Evolutionary conservation across 2,797 vertebrate species (phyloP).

Genomic region (Calcarius lapponicus): DNA sequence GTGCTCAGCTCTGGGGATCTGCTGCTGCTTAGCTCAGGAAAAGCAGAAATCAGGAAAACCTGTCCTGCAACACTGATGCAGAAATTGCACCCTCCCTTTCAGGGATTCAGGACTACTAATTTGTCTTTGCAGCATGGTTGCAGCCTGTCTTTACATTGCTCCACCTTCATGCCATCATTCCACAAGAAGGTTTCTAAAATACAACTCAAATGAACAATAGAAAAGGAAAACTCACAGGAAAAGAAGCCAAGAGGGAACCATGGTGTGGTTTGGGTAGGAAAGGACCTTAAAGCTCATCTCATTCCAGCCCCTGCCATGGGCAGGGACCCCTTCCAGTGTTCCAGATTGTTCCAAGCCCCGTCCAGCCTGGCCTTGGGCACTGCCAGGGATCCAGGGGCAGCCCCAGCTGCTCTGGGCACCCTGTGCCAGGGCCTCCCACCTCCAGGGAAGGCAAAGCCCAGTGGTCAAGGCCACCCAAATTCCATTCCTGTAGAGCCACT

Average conservation of each 20-base stretch:
- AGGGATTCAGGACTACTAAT: background rate
- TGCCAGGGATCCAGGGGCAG: background rate
- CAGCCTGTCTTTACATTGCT: fast-evolving
- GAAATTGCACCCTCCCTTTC: background rate
- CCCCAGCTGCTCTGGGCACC: background rate
- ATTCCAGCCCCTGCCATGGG: too few relatives aligned
- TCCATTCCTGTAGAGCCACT: background rate
- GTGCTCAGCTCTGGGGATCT: background rate
- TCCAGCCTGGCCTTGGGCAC: fast-evolving
- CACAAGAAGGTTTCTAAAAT: background rate
- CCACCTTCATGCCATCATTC: background rate
- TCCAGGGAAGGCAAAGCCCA: background rate
- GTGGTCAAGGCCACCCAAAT: background rate
- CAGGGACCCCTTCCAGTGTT: fast-evolving
- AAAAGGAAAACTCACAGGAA: background rate
- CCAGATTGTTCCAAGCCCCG: fast-evolving
- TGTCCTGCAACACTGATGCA: background rate
- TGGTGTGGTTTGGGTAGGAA: background rate
- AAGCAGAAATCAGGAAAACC: background rate
- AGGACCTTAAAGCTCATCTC: background rate
- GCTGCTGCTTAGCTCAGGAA: background rate
- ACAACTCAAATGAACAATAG: background rate
- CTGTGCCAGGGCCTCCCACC: background rate
- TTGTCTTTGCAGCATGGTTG: fast-evolving
- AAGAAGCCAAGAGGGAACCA: background rate